phyloP scores from a whole-genome alignment of 2,113 vertebrate species.

The Felis catus region DNA sequence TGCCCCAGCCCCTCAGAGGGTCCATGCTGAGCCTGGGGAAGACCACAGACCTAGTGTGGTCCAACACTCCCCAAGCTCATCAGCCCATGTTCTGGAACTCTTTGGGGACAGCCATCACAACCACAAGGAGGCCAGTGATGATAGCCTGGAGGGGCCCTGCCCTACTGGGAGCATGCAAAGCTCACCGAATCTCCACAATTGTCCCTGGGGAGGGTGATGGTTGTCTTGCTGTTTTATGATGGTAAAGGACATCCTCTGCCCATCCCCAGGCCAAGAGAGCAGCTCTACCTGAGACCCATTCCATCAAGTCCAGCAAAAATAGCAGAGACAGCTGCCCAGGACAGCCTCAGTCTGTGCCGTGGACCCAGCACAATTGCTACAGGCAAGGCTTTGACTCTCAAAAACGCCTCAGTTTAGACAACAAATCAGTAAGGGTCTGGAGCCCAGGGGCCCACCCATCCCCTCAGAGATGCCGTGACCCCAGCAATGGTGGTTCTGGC shows the following conservation, averaged over 20 bases:
- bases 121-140: background rate
- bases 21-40: background rate
- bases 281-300: background rate
- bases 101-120: background rate
- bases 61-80: background rate
- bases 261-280: background rate
- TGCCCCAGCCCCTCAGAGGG: background rate
- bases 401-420: background rate
- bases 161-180: no score
- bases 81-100: rapidly evolving
- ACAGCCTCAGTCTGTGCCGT: background rate
- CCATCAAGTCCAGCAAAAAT: background rate
- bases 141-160: background rate
- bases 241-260: background rate
- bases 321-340: background rate
- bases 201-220: no score
- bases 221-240: background rate
- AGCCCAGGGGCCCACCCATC: rapidly evolving
- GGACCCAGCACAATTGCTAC: background rate
- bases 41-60: background rate
- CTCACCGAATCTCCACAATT: background rate
- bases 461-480: background rate
- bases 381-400: background rate
- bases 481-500: background rate
- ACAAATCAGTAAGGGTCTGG: background rate